Percentiles rank a stretch among this genome's conserved stretches.
Evolutionary conservation across 2,113 vertebrate genomes (phyloP).

Genomic region (western clawed frog (Xenopus tropicalis)): UCB_Xtro_10.0 CM004443.2:154536001-154536500

Average conservation of each 20-base stretch:
- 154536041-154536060: constrained; percentile 4
- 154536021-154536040: constrained; percentile 7
- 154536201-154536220: constrained; percentile 31
- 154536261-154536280: constrained; percentile 42
- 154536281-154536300: constrained; percentile 39
- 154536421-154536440: constrained; percentile 50
- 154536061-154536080: constrained; percentile 12
- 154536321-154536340: constrained; percentile 49
- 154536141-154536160: not conserved
- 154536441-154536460: constrained; percentile 46
- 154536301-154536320: constrained; percentile 42
- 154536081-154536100: constrained; percentile 10
- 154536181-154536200: not conserved
- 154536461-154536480: constrained; percentile 51
- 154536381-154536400: constrained; percentile 53
- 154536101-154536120: constrained; percentile 3
- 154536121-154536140: constrained; percentile 20
- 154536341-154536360: constrained; percentile 52
- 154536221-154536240: constrained; percentile 27
- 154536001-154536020: constrained; percentile 21
- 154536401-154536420: constrained; percentile 52
- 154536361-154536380: constrained; percentile 47
- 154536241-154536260: constrained; percentile 40
- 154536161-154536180: not conserved
- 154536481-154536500: constrained; percentile 46